Evolutionary conservation across 2,113 vertebrate genomes (phyloP), one percentile per base, ranked within the genome.

Genomic region (Microcebus lehilahytsara): DNA sequence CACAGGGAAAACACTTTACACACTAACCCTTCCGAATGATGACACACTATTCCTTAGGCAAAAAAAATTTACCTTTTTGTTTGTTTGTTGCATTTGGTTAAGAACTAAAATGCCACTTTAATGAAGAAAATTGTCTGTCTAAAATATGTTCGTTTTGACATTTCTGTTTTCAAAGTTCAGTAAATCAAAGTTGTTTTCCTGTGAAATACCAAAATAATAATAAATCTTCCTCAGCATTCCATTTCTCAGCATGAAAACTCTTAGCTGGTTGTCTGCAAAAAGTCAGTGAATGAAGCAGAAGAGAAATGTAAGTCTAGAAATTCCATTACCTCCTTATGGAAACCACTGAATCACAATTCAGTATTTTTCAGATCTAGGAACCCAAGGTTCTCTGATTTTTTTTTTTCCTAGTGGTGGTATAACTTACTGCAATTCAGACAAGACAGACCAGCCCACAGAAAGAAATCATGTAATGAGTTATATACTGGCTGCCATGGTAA

Each of bases 191-290:
- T 62, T 95, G 37, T 40, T 97, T 96, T 90, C 37, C 89, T 93
- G 78, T 97, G 74, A 97, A 98, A 98, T 97, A 97, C 13, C 97
- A 98, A 97, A 95, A 96, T 92, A 93, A 88, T 56, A 98, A 98
- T 96, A 96, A 97, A 96, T 96, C 77, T 96, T 92, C 91, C 42
- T 97, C 12, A 86, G 81, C 25, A 37, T 74, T 95, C 79, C 30
- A 89, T 97, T 97, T 91, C 80, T 95, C 96, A 95, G 79, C 51
- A 75, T 69, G 40, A 86, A 97, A 96, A 93, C 64, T 92, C n/a
- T 88, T 95, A 97, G 74, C 75, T 69, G 56, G 25, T 72, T 97
- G 83, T 91, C 97, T 88, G 80, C 49, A 98, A 95, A 86, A 86
- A 93, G 19, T 37, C 75, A 93, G 22, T 30, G 17, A 87, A 71